phyloP scores from a whole-genome alignment of 2,797 vertebrate species.

The Acanthis flammea region DNA sequence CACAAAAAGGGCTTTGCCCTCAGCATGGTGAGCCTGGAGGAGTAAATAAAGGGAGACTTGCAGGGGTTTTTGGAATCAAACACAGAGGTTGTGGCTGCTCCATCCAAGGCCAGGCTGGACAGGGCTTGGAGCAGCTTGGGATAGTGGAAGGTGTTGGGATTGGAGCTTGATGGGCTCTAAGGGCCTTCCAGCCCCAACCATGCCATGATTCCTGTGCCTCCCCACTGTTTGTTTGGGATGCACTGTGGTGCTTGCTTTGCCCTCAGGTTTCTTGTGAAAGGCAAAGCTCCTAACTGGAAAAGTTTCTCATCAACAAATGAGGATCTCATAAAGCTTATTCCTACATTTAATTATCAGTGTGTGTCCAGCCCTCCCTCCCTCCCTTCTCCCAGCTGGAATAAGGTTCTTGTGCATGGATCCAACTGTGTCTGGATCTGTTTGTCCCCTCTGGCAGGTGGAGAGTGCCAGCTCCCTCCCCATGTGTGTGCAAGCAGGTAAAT shows the following conservation, averaged over 20 bases:
- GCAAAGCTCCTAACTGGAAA: neutral
- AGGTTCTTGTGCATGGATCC: neutral
- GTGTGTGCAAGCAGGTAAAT: neutral
- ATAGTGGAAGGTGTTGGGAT: fast-evolving
- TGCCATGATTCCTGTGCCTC: neutral
- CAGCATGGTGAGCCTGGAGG: neutral
- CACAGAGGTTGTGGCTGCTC: neutral
- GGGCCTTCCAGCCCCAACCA: neutral
- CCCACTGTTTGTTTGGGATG: neutral
- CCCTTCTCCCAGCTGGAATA: neutral
- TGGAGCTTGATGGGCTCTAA: neutral
- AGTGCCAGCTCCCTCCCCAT: neutral
- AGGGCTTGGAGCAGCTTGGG: neutral
- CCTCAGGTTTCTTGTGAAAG: neutral
- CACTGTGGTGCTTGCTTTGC: neutral
- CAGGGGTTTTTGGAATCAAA: neutral
- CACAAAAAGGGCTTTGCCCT: neutral
- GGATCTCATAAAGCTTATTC: neutral
- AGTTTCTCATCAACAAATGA: neutral
- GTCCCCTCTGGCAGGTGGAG: neutral
- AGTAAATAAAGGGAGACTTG: neutral
- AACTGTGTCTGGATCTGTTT: neutral
- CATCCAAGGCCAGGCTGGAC: neutral
- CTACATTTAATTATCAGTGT: neutral
- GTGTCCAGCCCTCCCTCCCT: neutral